Percentiles rank a stretch among this genome's conserved stretches.
Conservation (phyloP, 2,888 invertebrate genomes). For the Kuschelorhynchus macadamiae region DNA sequence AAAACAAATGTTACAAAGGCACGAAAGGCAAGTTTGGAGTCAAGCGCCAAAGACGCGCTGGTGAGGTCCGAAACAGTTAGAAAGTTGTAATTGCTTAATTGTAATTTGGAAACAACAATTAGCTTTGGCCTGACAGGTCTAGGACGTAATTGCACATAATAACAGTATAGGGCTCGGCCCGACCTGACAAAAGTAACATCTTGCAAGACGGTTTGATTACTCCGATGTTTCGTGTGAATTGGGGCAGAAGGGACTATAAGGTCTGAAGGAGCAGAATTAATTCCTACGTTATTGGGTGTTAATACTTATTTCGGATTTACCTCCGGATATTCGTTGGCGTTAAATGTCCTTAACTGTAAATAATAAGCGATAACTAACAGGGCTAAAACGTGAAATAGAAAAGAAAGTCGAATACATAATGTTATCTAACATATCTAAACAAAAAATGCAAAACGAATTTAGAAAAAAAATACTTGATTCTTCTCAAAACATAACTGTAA, state of each 20-base stretch:
- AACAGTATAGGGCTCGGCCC: constrained; percentile 48
- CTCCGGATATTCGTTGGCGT: not conserved
- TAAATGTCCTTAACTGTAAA: not conserved
- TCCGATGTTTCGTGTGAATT: constrained; percentile 39
- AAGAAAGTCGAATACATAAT: constrained; percentile 8
- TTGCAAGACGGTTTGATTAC: constrained; percentile 42
- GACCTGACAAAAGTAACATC: constrained; percentile 44
- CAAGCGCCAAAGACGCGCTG: constrained; percentile 11
- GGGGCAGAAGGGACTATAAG: constrained; percentile 41
- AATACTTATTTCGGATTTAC: constrained; percentile 12
- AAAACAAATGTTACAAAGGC: not conserved
- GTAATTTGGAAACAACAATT: constrained; percentile 58
- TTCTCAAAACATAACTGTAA: no score
- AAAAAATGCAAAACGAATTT: no score
- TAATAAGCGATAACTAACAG: not conserved
- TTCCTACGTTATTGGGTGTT: constrained; percentile 30
- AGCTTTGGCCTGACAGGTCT: constrained; percentile 55
- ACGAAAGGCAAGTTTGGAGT: not conserved
- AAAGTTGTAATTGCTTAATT: constrained; percentile 59
- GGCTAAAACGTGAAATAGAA: not conserved
- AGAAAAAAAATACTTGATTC: no score
- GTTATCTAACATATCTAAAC: no score
- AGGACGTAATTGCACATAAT: constrained; percentile 55
- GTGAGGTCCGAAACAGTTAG: constrained; percentile 35
- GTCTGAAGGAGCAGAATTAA: constrained; percentile 25